Percentiles rank a stretch among this genome's conserved stretches.
These are phyloP conservation scores for Temnothorax unifasciatus DNA, from an alignment of 2,888 invertebrate genomes.

Conservation along the genomic window DNA sequence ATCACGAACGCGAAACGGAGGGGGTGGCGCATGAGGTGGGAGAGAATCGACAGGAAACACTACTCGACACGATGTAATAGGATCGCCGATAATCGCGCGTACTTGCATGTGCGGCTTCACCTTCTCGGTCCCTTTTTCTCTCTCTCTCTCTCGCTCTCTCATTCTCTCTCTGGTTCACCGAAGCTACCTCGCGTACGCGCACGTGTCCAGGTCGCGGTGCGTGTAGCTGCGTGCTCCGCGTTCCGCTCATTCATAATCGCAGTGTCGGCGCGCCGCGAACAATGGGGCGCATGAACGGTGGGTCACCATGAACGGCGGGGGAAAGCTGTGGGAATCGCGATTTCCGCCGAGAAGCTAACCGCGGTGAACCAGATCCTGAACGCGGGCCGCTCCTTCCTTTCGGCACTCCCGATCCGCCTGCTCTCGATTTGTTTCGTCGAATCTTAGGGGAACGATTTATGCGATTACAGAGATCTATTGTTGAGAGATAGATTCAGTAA, in stretches of 20 bases:
- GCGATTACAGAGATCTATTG: not conserved
- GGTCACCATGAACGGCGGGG: conserved; percentile 64
- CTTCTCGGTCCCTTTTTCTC: not conserved
- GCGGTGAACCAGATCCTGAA: conserved; percentile 77
- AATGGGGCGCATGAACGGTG: conserved; percentile 66
- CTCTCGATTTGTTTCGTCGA: conserved; percentile 52
- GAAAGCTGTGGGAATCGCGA: conserved; percentile 81
- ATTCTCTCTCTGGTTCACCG: not conserved
- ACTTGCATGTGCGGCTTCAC: conserved; percentile 18
- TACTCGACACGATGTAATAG: conserved; percentile 42
- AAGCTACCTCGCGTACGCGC: conserved; percentile 25
- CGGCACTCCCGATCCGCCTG: conserved; percentile 42
- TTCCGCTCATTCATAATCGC: conserved; percentile 73
- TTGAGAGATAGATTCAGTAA: not conserved
- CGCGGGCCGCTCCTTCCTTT: conserved; percentile 58
- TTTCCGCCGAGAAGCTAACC: conserved; percentile 76
- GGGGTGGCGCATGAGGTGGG: not conserved
- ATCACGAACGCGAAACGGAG: conserved; percentile 27
- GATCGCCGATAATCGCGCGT: conserved; percentile 27
- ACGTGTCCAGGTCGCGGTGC: conserved; percentile 41
- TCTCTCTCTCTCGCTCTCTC: not conserved
- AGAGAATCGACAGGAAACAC: conserved; percentile 36
- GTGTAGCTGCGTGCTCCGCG: conserved; percentile 36
- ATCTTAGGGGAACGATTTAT: not conserved
- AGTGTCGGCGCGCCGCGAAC: conserved; percentile 63